Percentiles rank a stretch among this genome's conserved stretches.
These are phyloP conservation scores for Agonopterix heracliana DNA, from an alignment of 2,888 invertebrate species.

Conservation along the genomic window DNA sequence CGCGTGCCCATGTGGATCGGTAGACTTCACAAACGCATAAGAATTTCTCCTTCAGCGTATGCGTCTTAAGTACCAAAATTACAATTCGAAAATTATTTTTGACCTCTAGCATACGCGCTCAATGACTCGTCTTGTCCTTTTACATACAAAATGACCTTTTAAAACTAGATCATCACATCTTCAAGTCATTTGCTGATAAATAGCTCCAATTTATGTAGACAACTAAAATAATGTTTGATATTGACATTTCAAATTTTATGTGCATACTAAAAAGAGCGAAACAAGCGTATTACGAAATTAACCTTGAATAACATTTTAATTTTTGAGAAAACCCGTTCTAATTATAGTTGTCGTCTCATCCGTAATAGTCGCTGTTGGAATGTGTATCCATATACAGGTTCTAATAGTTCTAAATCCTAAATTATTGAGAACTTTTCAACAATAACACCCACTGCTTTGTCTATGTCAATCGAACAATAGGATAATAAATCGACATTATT, in stretches of 20 bases:
- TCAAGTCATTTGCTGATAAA: not conserved
- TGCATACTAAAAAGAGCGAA: constrained; percentile 7
- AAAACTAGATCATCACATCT: constrained; percentile 8
- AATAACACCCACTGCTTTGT: too few relatives aligned
- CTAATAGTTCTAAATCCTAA: too few relatives aligned
- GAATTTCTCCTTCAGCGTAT: too few relatives aligned
- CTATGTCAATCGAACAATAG: too few relatives aligned
- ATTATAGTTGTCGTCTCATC: not conserved
- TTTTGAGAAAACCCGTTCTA: constrained; percentile 5
- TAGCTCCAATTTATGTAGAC: not conserved
- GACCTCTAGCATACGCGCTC: too few relatives aligned
- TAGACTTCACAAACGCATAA: too few relatives aligned
- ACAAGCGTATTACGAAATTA: constrained; percentile 1
- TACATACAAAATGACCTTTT: constrained; percentile 3
- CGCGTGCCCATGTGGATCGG: too few relatives aligned
- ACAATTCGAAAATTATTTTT: too few relatives aligned
- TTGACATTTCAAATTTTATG: constrained; percentile 10
- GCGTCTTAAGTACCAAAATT: too few relatives aligned
- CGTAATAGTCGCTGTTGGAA: not conserved
- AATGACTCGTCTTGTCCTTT: not conserved
- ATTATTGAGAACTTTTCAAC: too few relatives aligned
- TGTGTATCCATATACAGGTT: too few relatives aligned
- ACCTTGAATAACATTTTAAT: constrained; percentile 4
- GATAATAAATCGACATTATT: too few relatives aligned
- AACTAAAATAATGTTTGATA: constrained; percentile 9